Conservation (phyloP, 2,797 vertebrate genomes). For the Hyperoplus lanceolatus region DNA sequence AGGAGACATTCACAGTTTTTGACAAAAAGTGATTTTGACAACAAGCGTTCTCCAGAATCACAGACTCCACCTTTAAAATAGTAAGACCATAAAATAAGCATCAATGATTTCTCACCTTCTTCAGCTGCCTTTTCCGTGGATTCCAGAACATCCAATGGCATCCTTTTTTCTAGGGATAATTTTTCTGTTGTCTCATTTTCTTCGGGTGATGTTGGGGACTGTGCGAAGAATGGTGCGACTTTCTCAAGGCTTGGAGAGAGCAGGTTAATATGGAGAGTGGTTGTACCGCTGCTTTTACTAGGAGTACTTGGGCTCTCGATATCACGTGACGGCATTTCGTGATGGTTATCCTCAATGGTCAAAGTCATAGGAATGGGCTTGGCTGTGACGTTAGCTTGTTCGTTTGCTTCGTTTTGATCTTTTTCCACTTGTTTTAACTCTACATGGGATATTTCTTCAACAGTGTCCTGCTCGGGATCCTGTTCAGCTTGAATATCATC, state of each 20-base stretch:
- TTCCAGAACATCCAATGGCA: too few species aligned
- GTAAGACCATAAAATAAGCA: too few species aligned
- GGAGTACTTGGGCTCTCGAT: conserved; percentile 26
- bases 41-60: too few species aligned
- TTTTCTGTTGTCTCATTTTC: not conserved
- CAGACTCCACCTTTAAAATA: too few species aligned
- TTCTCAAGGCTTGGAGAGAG: conserved; percentile 66
- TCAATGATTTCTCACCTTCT: too few species aligned
- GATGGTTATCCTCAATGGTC: conserved; percentile 1
- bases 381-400: not conserved
- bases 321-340: conserved; percentile 24
- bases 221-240: conserved; percentile 21
- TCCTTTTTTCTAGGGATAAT: too few species aligned
- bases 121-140: too few species aligned
- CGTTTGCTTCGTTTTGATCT: conserved; percentile 30
- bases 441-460: not conserved
- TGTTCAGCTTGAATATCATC: not conserved
- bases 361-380: conserved; percentile 9
- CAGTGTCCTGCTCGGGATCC: conserved; percentile 8
- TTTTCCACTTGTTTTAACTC: conserved; percentile 2
- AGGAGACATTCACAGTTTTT: too few species aligned
- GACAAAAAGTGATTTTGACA: too few species aligned
- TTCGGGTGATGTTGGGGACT: conserved; percentile 15
- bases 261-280: conserved; percentile 55
- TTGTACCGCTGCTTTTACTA: conserved; percentile 33